Conservation (phyloP, 1,140 invertebrate genomes). For the Mamestra configurata region DNA sequence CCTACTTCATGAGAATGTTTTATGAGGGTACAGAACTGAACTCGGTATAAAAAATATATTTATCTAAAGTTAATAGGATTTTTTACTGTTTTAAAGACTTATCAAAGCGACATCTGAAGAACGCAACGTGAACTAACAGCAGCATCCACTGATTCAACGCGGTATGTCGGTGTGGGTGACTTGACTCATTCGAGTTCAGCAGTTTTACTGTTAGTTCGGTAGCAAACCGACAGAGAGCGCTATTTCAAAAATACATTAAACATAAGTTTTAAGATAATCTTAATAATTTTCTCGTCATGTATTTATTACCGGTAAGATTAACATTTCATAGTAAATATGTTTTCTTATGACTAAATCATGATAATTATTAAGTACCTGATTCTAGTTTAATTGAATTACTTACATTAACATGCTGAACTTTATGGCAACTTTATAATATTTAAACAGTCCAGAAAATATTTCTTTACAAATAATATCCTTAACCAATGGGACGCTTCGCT, state of each 20-base stretch:
- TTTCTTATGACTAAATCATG: neutral
- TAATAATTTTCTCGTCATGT: neutral
- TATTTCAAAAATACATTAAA: neutral
- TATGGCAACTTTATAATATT: neutral
- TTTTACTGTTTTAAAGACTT: too few species aligned
- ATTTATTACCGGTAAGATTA: neutral
- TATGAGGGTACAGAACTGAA: too few species aligned
- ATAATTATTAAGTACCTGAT: neutral
- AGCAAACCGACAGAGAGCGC: neutral
- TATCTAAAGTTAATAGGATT: too few species aligned
- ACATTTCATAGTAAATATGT: neutral
- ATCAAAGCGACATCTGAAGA: neutral
- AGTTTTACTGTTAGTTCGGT: neutral
- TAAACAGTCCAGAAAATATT: neutral
- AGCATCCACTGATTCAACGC: neutral
- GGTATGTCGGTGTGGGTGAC: neutral
- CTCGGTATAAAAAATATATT: too few species aligned
- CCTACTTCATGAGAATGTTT: too few species aligned
- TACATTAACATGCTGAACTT: neutral
- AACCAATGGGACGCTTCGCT: neutral
- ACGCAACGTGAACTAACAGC: neutral
- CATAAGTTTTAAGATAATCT: neutral
- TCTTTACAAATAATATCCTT: slow-evolving; percentile 14
- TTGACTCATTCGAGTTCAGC: too few species aligned
- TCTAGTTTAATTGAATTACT: neutral